These are phyloP conservation scores for Etheostoma nigrum DNA, from an alignment of 2,797 vertebrate genomes.

Conservation along the genomic window DNA sequence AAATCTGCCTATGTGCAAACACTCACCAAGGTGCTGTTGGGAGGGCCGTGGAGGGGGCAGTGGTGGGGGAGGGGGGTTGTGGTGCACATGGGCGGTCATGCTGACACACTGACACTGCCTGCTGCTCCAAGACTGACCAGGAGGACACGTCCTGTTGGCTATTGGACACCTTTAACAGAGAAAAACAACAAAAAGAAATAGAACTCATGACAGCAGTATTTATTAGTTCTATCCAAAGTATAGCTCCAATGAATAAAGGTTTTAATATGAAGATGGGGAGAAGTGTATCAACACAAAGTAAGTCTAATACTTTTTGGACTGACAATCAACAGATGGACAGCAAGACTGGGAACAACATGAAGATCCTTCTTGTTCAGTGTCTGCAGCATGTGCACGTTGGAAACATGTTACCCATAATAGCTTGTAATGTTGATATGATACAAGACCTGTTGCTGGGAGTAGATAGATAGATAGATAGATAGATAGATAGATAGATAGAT, in stretches of 20 bases:
- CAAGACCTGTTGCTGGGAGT: too few relatives aligned
- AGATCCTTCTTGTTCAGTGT: not conserved
- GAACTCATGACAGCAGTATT: too few relatives aligned
- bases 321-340: not conserved
- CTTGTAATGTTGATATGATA: too few relatives aligned
- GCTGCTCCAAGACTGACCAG: conserved; percentile 68
- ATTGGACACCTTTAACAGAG: conserved; percentile 64
- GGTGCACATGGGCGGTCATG: conserved; percentile 27
- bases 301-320: not conserved
- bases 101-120: conserved; percentile 67
- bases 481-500: too few relatives aligned
- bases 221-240: too few relatives aligned
- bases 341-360: too few relatives aligned
- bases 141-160: conserved; percentile 69
- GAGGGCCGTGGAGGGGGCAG: conserved; percentile 45
- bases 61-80: conserved; percentile 43
- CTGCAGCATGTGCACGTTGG: conserved; percentile 1
- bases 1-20: not conserved
- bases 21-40: conserved; percentile 68
- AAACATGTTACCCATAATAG: not conserved
- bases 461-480: too few relatives aligned
- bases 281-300: not conserved
- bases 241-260: too few relatives aligned
- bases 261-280: too few relatives aligned
- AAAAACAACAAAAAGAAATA: too few relatives aligned